Base-by-base conservation (phyloP, 1,140 invertebrate species). In the Myzus persicae region DNA sequence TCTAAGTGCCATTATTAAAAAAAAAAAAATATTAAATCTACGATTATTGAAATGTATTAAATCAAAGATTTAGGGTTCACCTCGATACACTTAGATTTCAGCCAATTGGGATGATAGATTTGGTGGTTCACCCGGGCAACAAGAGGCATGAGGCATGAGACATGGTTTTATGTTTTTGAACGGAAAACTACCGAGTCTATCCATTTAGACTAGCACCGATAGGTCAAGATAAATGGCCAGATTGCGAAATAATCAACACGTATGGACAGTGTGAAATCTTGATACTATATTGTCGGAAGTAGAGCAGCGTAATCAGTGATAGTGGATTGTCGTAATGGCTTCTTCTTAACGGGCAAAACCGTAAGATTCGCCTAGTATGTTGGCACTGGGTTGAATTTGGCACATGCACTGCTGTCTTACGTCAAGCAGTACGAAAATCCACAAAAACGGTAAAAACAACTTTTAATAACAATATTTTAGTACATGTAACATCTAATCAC, bases 51-150 rank as follows among this genome's bases (percentile, higher is more conserved):
- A 59, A 67, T 67, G 59, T 67, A 11, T 5, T 67, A 31, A n/a
- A 67, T 67, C 31, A 4, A 14, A 67, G 24, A 59, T 26, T n/a
- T n/a, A n/a, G n/a, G 7, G 54, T 59, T 31, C 31, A 67, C 11
- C n/a, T 2, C 11, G 14, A n/a, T 1, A n/a, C 4, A 67, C n/a
- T 36, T 18, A n/a, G 4, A 76, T 76, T 76, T 76, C 11, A n/a
- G n/a, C 36, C 31, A n/a, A 76, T 14, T 14, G n/a, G 14, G 36
- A 76, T 76, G 4, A 18, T 76, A n/a, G 59, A 0, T n/a, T n/a
- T 76, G 11, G 36, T n/a, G 11, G 11, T 6, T 6, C 2, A 18
- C 18, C 5, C 0, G 0, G 31, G n/a, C n/a, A n/a, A n/a, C n/a
- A n/a, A 36, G 18, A 67, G 36, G 36, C 31, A 5, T n/a, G 31